Base-by-base conservation (phyloP, 1,140 invertebrate genomes). In the Apis laboriosa region DNA sequence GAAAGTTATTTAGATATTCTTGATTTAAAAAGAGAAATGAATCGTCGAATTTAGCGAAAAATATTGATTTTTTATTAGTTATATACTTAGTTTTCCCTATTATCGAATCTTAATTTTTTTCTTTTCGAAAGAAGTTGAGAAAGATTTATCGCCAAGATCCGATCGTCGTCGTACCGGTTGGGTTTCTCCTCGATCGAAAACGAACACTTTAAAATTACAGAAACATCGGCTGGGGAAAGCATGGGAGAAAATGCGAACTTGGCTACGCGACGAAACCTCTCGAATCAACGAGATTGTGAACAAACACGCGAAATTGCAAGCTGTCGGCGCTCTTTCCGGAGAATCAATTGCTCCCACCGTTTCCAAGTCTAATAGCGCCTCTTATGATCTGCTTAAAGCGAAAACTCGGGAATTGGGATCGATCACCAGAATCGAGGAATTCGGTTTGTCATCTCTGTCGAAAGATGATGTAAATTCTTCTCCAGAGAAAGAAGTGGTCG, bases 201-300 rank as follows among this genome's bases (percentile, higher is more conserved):
- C 28, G 21, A 24, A 63, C 43, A 71, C 82, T 82, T n/a, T 92
- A 15, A 92, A 87, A 78, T 89, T 92, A 55, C 94, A 94, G 70
- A 93, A 93, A 84, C 93, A 93, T 63, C 94, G 94, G 28, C 72
- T 95, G 0, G 91, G 93, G 12, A 94, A 94, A 53, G 95, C 95
- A 28, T 95, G 94, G 94, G 91, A 92, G 15, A 94, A 92, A 70
- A 94, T 95, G 91, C 94, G 95, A 71, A 92, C 91, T 75, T 95
- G 95, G 95, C 74, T 95, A 75, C 93, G 93, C 51, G 95, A 95
- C 68, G 95, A 95, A 84, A 92, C 91, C 21, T 89, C 87, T 2
- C 94, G 90, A 60, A 80, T 95, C 34, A 94, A 93, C 85, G 94
- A 95, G 67, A 94, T 94, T 1, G 93, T 95, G 15, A 91, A 93